These are phyloP conservation scores for Pachymerium ferrugineum DNA, from an alignment of 2,888 invertebrate species.

Conservation along the genomic window DNA sequence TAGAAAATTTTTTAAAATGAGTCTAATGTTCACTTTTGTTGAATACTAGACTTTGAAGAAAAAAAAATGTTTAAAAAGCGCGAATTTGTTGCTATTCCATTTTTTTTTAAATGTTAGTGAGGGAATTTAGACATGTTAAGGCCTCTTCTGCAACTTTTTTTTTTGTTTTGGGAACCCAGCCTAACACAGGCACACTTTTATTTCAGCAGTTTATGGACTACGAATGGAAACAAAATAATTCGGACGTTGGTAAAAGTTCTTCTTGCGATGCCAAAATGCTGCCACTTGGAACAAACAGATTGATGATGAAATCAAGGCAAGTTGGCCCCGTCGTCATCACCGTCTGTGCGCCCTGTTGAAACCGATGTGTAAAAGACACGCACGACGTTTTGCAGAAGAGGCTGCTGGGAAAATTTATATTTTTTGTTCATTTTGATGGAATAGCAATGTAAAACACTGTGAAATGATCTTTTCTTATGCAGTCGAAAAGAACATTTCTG, in stretches of 20 bases:
- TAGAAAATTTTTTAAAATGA: too few relatives aligned
- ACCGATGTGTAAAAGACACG: neutral
- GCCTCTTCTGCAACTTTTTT: slow-evolving; percentile 7
- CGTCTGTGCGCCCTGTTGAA: neutral
- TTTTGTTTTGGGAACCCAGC: slow-evolving; percentile 27
- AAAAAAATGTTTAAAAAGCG: neutral
- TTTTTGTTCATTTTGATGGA: too few relatives aligned
- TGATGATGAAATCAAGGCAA: slow-evolving; percentile 2
- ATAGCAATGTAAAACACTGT: too few relatives aligned
- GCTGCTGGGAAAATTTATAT: too few relatives aligned
- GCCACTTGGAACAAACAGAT: neutral
- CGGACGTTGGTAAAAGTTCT: neutral
- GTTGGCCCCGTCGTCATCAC: too few relatives aligned
- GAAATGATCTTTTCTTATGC: too few relatives aligned
- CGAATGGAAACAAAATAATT: neutral
- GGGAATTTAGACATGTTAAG: neutral
- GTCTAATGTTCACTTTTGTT: neutral
- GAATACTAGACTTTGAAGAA: neutral
- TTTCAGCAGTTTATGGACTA: slow-evolving; percentile 26
- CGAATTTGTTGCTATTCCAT: slow-evolving; percentile 1
- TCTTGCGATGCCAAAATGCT: neutral
- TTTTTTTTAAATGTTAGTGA: neutral
- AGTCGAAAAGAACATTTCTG: too few relatives aligned
- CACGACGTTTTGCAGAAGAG: neutral
- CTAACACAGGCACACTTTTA: slow-evolving; percentile 30